Conservation (phyloP, 2,888 invertebrate species). For the Callimorpha dominula region DNA sequence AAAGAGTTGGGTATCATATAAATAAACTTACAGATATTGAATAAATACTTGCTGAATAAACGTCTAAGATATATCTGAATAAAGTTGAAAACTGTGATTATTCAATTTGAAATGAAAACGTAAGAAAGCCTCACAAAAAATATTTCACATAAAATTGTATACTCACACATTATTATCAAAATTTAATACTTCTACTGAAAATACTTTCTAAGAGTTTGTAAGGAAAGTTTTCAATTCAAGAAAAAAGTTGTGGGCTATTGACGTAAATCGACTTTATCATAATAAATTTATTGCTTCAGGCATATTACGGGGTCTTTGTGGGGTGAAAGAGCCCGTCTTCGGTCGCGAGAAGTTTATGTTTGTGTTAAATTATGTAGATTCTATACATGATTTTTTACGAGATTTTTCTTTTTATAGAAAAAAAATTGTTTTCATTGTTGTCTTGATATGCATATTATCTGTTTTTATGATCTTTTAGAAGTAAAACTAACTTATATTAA, state of each 20-base stretch:
- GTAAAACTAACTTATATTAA: not conserved
- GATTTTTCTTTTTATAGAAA: conserved; percentile 26
- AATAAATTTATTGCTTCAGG: conserved; percentile 55
- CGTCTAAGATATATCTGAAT: conserved; percentile 12
- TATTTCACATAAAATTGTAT: conserved; percentile 36
- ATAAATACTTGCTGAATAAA: conserved; percentile 3
- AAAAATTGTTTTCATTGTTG: not conserved
- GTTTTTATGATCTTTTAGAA: not conserved
- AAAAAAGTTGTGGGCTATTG: conserved; percentile 50
- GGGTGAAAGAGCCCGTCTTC: conserved; percentile 44
- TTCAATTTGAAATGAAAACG: conserved; percentile 22
- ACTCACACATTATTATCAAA: conserved; percentile 41
- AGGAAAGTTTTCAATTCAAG: conserved; percentile 52
- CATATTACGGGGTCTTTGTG: conserved; percentile 48
- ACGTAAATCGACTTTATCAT: conserved; percentile 54
- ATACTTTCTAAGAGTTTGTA: conserved; percentile 49
- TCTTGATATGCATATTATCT: not conserved
- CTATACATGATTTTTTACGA: conserved; percentile 36
- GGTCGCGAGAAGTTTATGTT: conserved; percentile 43
- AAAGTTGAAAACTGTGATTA: conserved; percentile 24
- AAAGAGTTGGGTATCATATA: not conserved
- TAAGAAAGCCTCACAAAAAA: conserved; percentile 36
- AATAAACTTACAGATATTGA: not conserved
- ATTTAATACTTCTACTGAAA: conserved; percentile 32
- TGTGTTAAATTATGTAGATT: conserved; percentile 50